Evolutionary conservation across 1,140 invertebrate species (phyloP), one percentile per base, ranked within the genome.

Genomic region (Melipona quadrifasciata): DNA sequence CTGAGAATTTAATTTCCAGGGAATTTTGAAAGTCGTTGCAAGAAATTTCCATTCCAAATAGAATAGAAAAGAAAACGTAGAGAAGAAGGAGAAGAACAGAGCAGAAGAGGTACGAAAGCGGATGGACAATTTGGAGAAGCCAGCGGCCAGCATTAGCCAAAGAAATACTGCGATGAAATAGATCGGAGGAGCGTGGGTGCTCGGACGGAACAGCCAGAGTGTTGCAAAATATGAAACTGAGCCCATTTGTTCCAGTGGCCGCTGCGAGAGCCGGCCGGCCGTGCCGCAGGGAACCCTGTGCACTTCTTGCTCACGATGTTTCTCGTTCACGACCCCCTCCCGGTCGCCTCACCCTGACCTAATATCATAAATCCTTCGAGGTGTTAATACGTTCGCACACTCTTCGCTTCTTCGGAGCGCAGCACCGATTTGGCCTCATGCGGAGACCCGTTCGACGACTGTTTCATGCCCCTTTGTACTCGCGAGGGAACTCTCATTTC

Each of bases 351-450:
- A 55, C 68, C 70, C 79, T 75, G 39, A 47, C 82, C 87, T 92
- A 92, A 93, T 93, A 93, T 89, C 92, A 93, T 94, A 94, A 94
- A 94, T 94, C 93, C 92, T 93, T 93, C 91, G 91, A 93, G 92
- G 93, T 94, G 93, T 94, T 94, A 94, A 94, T 94, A 94, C 91
- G 91, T 93, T 93, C 92, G 90, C 93, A 92, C 93, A 93, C 92
- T 87, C 87, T 83, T 89, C 88, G 91, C 88, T 78, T 86, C 90
- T 90, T 87, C 88, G 87, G 71, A 80, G 82, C 85, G 19, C 78
- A 72, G 90, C 90, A 84, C 82, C 73, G 86, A 90, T 87, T 58
- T 79, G 88, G 68, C 85, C 85, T 85, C 90, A 91, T 90, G 89
- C 91, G 85, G 89, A 87, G 88, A 89, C 80, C 70, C 84, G 58